Evolutionary conservation across 2,797 vertebrate species (phyloP).

Genomic region (Lates japonicus): DNA sequence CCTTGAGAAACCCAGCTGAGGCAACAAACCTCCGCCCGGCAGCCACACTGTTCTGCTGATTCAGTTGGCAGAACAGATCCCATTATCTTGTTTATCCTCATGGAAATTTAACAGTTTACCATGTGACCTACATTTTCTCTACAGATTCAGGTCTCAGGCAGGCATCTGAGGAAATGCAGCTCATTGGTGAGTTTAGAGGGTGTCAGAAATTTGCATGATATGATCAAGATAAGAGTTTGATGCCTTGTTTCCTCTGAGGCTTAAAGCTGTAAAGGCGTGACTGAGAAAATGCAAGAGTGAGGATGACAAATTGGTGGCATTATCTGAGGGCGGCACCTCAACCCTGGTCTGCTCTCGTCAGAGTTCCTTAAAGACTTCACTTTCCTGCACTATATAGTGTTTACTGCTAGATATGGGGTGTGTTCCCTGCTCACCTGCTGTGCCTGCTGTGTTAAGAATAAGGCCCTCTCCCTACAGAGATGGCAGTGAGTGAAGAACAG

Average conservation of each 20-base stretch:
- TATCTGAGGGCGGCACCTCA: conserved; percentile 25
- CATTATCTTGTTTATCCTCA: conserved; percentile 71
- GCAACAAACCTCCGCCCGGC: conserved; percentile 52
- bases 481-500: conserved; percentile 61
- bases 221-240: conserved; percentile 50
- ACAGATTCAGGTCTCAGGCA: conserved; percentile 40
- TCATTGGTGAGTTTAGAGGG: conserved; percentile 1
- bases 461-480: conserved; percentile 28
- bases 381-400: conserved; percentile 14
- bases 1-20: conserved; percentile 52
- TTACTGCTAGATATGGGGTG: conserved; percentile 2
- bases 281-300: background rate
- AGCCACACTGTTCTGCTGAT: conserved; percentile 52
- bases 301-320: conserved; percentile 21
- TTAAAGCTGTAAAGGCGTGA: conserved; percentile 5
- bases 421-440: conserved; percentile 23
- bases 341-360: conserved; percentile 30
- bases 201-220: conserved; percentile 35
- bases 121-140: conserved; percentile 55
- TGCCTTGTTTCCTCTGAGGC: conserved; percentile 14
- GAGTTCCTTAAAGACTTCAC: conserved; percentile 55
- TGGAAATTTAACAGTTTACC: conserved; percentile 65
- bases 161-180: conserved; percentile 5
- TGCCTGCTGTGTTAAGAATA: conserved; percentile 35
- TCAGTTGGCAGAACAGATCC: conserved; percentile 66